Conservation (phyloP, 2,113 vertebrate species). For the Gymnobelideus leadbeateri region DNA sequence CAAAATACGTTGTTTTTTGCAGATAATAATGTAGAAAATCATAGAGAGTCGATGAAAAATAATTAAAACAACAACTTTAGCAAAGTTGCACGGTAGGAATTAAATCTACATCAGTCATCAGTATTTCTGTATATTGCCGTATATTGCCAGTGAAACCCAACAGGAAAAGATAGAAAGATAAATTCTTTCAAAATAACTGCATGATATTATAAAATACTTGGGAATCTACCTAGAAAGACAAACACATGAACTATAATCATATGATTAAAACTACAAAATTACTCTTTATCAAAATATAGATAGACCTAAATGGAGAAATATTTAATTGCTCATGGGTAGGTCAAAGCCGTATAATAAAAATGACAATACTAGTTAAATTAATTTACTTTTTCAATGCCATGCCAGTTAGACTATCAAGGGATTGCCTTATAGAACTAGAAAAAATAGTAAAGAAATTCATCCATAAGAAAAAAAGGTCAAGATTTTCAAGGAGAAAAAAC, state of each 20-base stretch:
- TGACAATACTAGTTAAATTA: neutral
- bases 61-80: too few species aligned
- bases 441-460: neutral
- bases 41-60: too few species aligned
- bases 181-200: neutral
- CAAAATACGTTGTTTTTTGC: too few species aligned
- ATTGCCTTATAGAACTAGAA: neutral
- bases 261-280: neutral
- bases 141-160: too few species aligned
- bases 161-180: too few species aligned
- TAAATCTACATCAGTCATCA: too few species aligned
- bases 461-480: neutral
- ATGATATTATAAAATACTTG: neutral
- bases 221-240: neutral
- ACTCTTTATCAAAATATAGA: neutral
- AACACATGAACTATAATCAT: neutral
- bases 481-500: neutral
- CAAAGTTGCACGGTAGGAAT: too few species aligned
- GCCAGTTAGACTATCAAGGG: neutral
- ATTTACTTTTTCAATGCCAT: neutral
- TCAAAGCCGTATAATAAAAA: neutral
- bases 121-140: too few species aligned
- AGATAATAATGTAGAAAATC: too few species aligned
- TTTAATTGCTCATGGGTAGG: neutral
- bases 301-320: neutral